Conservation (phyloP, 2,113 vertebrate genomes). For the Alectura lathami region DNA sequence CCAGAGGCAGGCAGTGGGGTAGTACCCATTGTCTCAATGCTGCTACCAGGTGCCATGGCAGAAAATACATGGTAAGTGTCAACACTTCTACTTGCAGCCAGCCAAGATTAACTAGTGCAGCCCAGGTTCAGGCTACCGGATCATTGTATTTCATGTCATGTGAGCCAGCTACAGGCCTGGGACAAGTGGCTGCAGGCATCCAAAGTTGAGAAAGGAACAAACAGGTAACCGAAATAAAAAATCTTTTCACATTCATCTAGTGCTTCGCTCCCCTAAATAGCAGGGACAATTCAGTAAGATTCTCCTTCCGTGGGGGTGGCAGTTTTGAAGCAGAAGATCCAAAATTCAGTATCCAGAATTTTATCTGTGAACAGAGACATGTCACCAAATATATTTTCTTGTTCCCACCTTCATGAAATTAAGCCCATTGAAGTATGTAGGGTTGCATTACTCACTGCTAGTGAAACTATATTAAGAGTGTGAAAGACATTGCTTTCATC, state of each 20-base stretch:
- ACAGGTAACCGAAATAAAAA: background rate
- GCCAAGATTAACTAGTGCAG: background rate
- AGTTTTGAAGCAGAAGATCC: constrained; percentile 10
- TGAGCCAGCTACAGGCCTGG: background rate
- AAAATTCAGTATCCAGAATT: background rate
- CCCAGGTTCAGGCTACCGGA: background rate
- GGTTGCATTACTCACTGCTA: constrained; percentile 30
- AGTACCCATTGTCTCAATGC: background rate
- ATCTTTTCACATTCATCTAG: background rate
- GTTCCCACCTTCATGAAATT: background rate
- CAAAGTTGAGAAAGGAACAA: background rate
- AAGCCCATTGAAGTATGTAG: background rate
- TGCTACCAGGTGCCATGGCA: background rate
- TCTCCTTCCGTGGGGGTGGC: background rate
- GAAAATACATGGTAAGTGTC: background rate
- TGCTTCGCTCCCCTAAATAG: background rate
- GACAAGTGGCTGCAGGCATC: background rate
- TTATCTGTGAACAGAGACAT: constrained; percentile 6
- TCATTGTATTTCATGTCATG: background rate
- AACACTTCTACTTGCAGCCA: background rate
- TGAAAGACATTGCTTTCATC: constrained; percentile 30
- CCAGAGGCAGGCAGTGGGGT: background rate
- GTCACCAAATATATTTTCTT: constrained; percentile 29
- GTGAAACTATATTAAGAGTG: constrained; percentile 37
- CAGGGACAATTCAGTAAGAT: constrained; percentile 27